phyloP scores from a whole-genome alignment of 2,888 invertebrate species.

The Drosophila nr. perissopoda region DNA sequence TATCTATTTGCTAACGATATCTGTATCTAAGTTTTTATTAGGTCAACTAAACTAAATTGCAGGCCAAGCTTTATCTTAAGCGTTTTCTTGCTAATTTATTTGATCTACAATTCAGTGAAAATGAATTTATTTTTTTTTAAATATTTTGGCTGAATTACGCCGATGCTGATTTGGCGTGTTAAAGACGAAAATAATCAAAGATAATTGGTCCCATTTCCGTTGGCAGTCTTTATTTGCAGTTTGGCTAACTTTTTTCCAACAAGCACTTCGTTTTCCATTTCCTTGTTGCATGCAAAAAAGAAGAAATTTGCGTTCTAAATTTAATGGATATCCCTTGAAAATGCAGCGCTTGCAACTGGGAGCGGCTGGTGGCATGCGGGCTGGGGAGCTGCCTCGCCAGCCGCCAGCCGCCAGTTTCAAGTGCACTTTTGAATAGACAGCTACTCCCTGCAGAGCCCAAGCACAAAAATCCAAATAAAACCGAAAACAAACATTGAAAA shows the following conservation, averaged over 20 bases:
- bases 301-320: constrained; percentile 58
- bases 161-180: neutral
- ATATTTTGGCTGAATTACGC: too few species aligned
- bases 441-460: constrained; percentile 39
- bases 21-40: neutral
- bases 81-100: neutral
- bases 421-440: constrained; percentile 68
- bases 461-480: constrained; percentile 13
- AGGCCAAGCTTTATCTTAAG: neutral
- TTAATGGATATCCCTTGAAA: constrained; percentile 71
- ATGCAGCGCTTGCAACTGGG: constrained; percentile 62
- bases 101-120: neutral
- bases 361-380: neutral
- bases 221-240: constrained; percentile 9
- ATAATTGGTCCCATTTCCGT: constrained; percentile 5
- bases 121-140: neutral
- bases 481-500: constrained; percentile 34
- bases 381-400: constrained; percentile 9
- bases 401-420: constrained; percentile 64
- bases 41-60: neutral
- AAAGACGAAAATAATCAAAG: neutral
- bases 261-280: constrained; percentile 72
- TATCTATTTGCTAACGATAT: neutral
- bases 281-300: constrained; percentile 60
- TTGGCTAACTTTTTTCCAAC: constrained; percentile 35